Base-by-base conservation (phyloP, 1,140 invertebrate genomes). In the Proales similis region DNA sequence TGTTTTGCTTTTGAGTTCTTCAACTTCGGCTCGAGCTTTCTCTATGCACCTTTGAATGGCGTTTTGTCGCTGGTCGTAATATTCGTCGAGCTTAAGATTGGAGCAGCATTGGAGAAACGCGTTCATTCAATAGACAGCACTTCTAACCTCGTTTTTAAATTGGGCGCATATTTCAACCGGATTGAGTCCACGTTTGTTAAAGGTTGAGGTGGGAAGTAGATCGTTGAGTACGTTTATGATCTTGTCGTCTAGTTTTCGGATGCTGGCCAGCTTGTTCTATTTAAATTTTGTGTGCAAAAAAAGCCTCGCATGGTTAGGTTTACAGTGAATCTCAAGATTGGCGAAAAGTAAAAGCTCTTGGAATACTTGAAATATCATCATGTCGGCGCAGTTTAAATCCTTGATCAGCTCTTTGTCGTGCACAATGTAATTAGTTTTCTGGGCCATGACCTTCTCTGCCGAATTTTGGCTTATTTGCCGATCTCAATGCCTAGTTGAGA, bases 191-290 rank as follows among this genome's bases (percentile, higher is more conserved):
- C 45, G 39, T 9, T 29, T 19, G 39, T 42, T 42, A 42, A 57
- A 57, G 1, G 51, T 42, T 26, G 39, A 22, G 11, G 51, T 57
- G 2, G 51, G 51, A 42, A 57, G 39, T 57, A 42, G 36, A 20
- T 36, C 33, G 32, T 57, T 57, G 7, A 57, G 26, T 42, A 57
- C 45, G 20, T 57, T 57, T 42, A 57, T 57, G 19, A 57, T 57
- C 20, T 9, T 57, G 29, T 57, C 51, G 45, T 57, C 51, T 22
- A 57, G 45, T 57, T 57, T 57, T 57, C 51, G 26, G 17, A 57
- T 42, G 2, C 51, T 17, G 4, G 45, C 9, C 11, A 57, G 39
- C 45, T 42, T 24, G 45, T 57, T 57, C 51, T 57, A 47, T 20
- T 19, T 19, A 2, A 24, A 19, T 24, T 24, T 9, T 22, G 27